phyloP scores from a whole-genome alignment of 2,797 vertebrate species.

The Babyrousa celebensis region DNA sequence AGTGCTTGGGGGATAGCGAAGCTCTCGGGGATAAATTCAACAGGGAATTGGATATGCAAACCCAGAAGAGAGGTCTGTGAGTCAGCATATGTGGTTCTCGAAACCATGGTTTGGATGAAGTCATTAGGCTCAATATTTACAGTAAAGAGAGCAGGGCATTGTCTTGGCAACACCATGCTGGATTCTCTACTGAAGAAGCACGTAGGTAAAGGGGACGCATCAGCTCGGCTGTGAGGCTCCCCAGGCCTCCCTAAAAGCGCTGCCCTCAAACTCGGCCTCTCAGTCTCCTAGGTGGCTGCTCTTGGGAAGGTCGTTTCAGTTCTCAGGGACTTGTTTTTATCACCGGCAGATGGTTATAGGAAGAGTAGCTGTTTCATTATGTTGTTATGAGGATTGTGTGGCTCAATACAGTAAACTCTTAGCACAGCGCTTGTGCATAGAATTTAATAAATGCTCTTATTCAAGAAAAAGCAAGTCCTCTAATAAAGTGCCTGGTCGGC shows the following conservation, averaged over 20 bases:
- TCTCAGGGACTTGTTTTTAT: constrained; percentile 22
- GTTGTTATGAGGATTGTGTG: neutral
- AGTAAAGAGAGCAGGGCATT: constrained; percentile 74
- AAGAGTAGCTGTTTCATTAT: neutral
- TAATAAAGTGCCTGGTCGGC: neutral
- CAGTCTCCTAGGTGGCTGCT: neutral
- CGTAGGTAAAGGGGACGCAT: neutral
- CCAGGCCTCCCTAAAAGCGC: neutral
- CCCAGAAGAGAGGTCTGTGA: constrained; percentile 72
- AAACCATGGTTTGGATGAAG: constrained; percentile 79
- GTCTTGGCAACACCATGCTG: constrained; percentile 72
- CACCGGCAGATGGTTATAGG: neutral
- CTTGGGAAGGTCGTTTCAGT: constrained; percentile 20
- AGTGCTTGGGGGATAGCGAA: constrained; percentile 21
- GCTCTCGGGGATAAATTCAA: constrained; percentile 69
- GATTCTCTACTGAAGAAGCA: constrained; percentile 54
- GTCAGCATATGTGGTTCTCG: constrained; percentile 79
- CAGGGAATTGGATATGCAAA: constrained; percentile 63
- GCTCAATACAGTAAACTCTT: neutral
- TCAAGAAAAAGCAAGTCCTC: neutral
- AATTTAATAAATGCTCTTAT: constrained; percentile 24
- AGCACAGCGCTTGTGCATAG: neutral
- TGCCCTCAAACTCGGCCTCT: neutral
- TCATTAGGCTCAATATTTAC: constrained; percentile 77
- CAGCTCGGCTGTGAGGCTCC: neutral